phyloP scores from a whole-genome alignment of 2,113 vertebrate species.

The Polypterus senegalus region DNA sequence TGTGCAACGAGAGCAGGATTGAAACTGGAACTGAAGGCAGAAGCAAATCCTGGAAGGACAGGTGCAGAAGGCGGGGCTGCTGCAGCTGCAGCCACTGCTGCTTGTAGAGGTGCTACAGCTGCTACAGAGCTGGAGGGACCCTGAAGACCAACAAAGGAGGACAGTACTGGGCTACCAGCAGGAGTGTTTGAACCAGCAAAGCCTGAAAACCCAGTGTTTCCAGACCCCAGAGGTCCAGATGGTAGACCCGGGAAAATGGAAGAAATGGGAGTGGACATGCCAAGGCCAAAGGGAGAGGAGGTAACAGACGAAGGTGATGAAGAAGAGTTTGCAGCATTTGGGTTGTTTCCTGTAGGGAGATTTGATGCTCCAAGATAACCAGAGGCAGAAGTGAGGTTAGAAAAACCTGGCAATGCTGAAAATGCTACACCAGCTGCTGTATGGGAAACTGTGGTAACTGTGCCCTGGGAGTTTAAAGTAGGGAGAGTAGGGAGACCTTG shows the following conservation, averaged over 20 bases:
- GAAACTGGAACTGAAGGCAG: slow-evolving; percentile 92
- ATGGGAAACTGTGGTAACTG: slow-evolving; percentile 32
- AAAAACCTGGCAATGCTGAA: slow-evolving; percentile 67
- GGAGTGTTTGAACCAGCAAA: slow-evolving; percentile 72
- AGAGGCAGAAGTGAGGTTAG: slow-evolving; percentile 52
- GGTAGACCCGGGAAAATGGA: slow-evolving; percentile 64
- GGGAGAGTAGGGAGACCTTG: slow-evolving; percentile 40
- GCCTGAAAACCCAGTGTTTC: slow-evolving; percentile 66
- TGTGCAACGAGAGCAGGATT: slow-evolving; percentile 75
- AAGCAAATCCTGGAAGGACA: slow-evolving; percentile 83
- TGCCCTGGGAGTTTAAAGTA: slow-evolving; percentile 27
- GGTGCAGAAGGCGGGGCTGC: slow-evolving; percentile 66
- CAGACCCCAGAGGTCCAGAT: slow-evolving; percentile 52
- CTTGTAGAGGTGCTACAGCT: slow-evolving; percentile 69
- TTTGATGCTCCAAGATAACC: slow-evolving; percentile 44
- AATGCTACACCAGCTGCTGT: slow-evolving; percentile 53
- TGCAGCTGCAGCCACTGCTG: slow-evolving; percentile 44
- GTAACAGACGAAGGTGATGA: slow-evolving; percentile 40
- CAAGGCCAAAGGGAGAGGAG: slow-evolving; percentile 63
- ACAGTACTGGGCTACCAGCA: slow-evolving; percentile 69
- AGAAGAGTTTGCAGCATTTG: slow-evolving; percentile 35
- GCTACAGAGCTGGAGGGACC: slow-evolving; percentile 67
- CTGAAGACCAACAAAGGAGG: slow-evolving; percentile 81
- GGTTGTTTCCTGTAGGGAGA: slow-evolving; percentile 40
- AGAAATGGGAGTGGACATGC: slow-evolving; percentile 61